Conservation (phyloP, 1,140 invertebrate genomes). For the Holcopasites calliopsidis region DNA sequence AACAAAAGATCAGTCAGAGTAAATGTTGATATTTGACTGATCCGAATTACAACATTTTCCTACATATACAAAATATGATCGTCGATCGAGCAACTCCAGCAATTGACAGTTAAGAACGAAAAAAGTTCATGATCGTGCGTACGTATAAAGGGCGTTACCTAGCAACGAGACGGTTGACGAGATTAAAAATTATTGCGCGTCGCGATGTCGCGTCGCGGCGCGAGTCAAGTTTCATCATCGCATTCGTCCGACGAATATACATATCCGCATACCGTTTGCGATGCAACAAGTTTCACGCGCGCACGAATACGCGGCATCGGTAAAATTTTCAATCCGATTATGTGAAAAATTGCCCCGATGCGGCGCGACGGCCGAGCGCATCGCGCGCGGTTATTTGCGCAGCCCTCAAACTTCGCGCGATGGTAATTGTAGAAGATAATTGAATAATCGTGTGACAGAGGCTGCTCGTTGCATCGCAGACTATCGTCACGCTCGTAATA, state of each 20-base stretch:
- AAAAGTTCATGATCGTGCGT: background rate
- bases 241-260: background rate
- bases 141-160: background rate
- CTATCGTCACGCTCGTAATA: slow-evolving; percentile 21
- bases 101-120: background rate
- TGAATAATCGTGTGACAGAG: slow-evolving; percentile 20
- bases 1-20: no score
- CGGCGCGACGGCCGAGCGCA: background rate
- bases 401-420: slow-evolving; percentile 14
- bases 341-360: slow-evolving; percentile 13
- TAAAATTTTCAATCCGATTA: slow-evolving; percentile 38
- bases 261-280: background rate
- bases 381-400: slow-evolving; percentile 24
- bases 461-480: background rate
- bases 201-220: background rate
- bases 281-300: slow-evolving; percentile 33
- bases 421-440: slow-evolving; percentile 35
- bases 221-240: slow-evolving; percentile 6
- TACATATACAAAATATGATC: background rate
- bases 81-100: background rate
- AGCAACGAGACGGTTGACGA: background rate
- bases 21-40: no score
- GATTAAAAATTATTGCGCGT: slow-evolving; percentile 23
- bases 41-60: background rate
- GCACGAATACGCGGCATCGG: slow-evolving; percentile 23